phyloP scores from a whole-genome alignment of 2,797 vertebrate species.

The Esox masquinongy region DNA sequence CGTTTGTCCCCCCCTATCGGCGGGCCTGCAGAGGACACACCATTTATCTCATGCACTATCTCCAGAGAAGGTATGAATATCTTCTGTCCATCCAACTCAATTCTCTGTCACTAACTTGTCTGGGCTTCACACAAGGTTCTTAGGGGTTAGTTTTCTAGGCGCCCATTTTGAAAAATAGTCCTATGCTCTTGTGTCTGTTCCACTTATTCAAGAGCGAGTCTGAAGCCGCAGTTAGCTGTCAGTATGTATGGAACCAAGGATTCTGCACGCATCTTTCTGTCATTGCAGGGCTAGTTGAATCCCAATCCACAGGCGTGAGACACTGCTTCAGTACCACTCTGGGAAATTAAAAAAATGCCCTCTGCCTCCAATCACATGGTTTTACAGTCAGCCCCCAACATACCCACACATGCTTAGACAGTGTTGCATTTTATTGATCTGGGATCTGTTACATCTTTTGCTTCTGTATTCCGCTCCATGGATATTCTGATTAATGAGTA shows the following conservation, averaged over 20 bases:
- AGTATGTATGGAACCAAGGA: conserved; percentile 38
- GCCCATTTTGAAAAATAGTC: conserved; percentile 44
- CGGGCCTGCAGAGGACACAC: conserved; percentile 2
- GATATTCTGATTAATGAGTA: conserved; percentile 47
- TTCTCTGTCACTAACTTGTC: background rate
- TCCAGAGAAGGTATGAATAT: background rate
- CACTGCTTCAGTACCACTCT: conserved; percentile 54
- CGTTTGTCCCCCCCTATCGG: too few relatives aligned
- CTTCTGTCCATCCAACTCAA: background rate
- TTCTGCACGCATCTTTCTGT: conserved; percentile 45
- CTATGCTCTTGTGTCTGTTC: conserved; percentile 32
- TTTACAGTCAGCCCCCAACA: conserved; percentile 32
- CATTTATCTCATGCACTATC: conserved; percentile 11
- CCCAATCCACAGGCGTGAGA: conserved; percentile 49
- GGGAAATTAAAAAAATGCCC: conserved; percentile 53
- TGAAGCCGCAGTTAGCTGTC: conserved; percentile 38
- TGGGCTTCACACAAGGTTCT: background rate
- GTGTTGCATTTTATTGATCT: conserved; percentile 55
- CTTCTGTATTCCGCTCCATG: conserved; percentile 34
- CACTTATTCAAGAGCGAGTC: conserved; percentile 37
- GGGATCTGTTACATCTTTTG: conserved; percentile 25
- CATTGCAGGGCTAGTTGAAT: conserved; percentile 52
- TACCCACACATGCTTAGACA: conserved; percentile 12
- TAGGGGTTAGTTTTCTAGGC: conserved; percentile 9
- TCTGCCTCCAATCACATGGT: conserved; percentile 11